A percentile compares a stretch with the other conserved stretches of the same genome.
phyloP scores from a whole-genome alignment of 2,797 vertebrate genomes.

The Heteromormyrus szaboi region DNA sequence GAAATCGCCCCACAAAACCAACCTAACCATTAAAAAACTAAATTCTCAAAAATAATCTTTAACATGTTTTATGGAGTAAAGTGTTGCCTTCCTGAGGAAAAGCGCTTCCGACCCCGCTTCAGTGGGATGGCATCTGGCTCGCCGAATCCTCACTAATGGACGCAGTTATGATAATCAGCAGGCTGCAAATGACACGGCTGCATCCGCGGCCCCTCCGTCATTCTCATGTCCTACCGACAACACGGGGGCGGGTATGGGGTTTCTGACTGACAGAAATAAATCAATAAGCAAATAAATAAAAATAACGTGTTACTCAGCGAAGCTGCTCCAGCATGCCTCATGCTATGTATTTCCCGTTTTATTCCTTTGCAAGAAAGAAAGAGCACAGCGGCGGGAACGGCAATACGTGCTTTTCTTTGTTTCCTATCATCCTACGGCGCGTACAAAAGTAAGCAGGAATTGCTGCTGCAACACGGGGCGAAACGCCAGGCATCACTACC shows the following conservation, averaged over 20 bases:
- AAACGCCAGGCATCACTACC: neutral
- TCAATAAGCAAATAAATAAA: neutral
- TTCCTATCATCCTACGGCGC: neutral
- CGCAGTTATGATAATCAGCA: neutral
- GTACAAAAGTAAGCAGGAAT: no score
- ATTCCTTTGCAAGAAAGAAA: neutral
- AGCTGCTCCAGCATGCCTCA: neutral
- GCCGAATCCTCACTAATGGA: neutral
- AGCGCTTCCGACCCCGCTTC: neutral
- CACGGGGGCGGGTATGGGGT: neutral
- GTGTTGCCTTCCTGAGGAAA: neutral
- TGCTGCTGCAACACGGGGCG: no score
- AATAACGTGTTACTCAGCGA: neutral
- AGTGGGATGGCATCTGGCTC: neutral
- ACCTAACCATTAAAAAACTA: neutral
- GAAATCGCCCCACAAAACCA: neutral
- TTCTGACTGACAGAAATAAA: neutral
- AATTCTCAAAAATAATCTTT: neutral
- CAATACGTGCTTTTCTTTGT: neutral
- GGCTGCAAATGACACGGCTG: no score
- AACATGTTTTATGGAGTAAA: neutral
- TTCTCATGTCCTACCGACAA: neutral
- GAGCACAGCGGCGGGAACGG: neutral
- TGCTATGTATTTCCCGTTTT: neutral
- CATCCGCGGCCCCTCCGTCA: neutral